Conservation (phyloP, 2,113 vertebrate genomes). For the Lota lota region DNA sequence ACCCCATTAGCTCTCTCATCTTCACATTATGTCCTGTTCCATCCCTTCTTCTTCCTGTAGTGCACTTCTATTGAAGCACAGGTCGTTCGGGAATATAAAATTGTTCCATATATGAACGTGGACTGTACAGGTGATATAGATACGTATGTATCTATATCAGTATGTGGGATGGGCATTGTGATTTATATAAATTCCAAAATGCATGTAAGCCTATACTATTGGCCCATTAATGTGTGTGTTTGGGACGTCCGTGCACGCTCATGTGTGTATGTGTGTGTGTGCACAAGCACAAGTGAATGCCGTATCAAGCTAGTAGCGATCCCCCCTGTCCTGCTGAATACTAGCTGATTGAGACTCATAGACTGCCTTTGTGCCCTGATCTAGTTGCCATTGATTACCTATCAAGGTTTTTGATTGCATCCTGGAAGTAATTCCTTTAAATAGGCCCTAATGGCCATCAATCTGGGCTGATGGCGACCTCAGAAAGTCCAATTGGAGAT, state of each 20-base stretch:
- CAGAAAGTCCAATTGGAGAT: constrained; percentile 69
- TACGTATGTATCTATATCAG: too few species aligned
- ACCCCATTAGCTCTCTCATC: too few species aligned
- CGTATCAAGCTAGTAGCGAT: constrained; percentile 58
- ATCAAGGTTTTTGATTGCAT: constrained; percentile 78
- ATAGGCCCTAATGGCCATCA: constrained; percentile 75
- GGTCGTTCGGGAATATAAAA: too few species aligned
- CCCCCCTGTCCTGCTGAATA: constrained; percentile 66
- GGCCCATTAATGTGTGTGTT: constrained; percentile 10
- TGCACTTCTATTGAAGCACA: too few species aligned
- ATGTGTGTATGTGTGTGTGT: constrained; percentile 11
- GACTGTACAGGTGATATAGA: too few species aligned
- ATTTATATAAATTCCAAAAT: too few species aligned
- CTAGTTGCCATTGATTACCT: constrained; percentile 78
- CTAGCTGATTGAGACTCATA: constrained; percentile 73
- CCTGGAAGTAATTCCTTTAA: constrained; percentile 78
- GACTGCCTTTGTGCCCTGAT: constrained; percentile 71
- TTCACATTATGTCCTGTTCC: too few species aligned
- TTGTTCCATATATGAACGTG: too few species aligned
- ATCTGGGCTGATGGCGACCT: constrained; percentile 72
- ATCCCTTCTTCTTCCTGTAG: too few species aligned
- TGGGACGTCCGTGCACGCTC: constrained; percentile 23
- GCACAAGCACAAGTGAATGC: constrained; percentile 31
- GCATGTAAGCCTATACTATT: too few species aligned
- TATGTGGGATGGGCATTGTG: too few species aligned